phyloP scores from a whole-genome alignment of 2,888 invertebrate genomes.

The Tachina grossa region DNA sequence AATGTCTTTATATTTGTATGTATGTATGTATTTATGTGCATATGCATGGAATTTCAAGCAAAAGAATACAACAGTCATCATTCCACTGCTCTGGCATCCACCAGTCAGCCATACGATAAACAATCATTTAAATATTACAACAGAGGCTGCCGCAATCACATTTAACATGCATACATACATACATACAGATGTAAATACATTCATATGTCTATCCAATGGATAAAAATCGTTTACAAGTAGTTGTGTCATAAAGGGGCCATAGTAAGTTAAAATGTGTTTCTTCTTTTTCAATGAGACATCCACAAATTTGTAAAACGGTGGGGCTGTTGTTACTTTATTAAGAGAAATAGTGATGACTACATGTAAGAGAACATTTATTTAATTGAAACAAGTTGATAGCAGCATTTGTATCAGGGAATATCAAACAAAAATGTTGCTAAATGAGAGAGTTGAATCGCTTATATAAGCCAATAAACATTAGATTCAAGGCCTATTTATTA shows the following conservation, averaged over 20 bases:
- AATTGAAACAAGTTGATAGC: background rate
- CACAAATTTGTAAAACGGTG: background rate
- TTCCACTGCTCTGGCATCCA: constrained; percentile 27
- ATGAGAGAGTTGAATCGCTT: too few relatives aligned
- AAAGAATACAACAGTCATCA: constrained; percentile 39
- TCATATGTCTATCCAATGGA: background rate
- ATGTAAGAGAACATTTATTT: constrained; percentile 2
- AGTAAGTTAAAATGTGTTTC: constrained; percentile 7
- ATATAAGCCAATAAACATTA: too few relatives aligned
- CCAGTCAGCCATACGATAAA: constrained; percentile 13
- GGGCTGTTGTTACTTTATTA: too few relatives aligned
- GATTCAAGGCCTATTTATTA: too few relatives aligned
- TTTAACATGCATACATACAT: constrained; percentile 1
- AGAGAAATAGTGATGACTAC: constrained; percentile 3
- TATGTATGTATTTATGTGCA: background rate
- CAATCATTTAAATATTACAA: constrained; percentile 23
- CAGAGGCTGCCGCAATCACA: constrained; percentile 12
- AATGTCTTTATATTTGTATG: constrained; percentile 60
- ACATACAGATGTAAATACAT: background rate
- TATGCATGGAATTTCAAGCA: constrained; percentile 26
- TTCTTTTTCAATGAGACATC: constrained; percentile 10
- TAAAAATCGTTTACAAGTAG: constrained; percentile 26
- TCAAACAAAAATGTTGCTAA: too few relatives aligned
- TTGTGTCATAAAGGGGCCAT: background rate
- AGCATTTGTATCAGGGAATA: constrained; percentile 3